A percentile compares a stretch with the other conserved stretches of the same genome.
Evolutionary conservation across 2,797 vertebrate genomes (phyloP).

Genomic region (Xenops minutus): DNA sequence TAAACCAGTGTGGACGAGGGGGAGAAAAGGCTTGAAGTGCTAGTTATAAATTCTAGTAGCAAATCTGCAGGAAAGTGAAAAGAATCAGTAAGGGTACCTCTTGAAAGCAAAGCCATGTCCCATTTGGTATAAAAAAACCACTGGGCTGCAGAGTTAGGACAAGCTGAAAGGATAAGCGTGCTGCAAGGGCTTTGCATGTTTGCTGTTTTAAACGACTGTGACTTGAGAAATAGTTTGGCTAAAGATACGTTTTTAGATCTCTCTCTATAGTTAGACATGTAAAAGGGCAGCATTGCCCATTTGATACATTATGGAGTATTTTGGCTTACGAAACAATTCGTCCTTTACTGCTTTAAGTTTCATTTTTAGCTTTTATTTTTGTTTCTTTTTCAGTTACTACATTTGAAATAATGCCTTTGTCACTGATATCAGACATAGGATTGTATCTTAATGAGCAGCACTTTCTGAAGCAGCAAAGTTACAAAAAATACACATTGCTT

Average conservation of each 20-base stretch:
- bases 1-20: constrained; percentile 33
- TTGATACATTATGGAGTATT: not conserved
- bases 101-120: constrained; percentile 11
- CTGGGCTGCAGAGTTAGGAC: not conserved
- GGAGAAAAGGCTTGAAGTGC: constrained; percentile 38
- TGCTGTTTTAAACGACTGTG: not conserved
- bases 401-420: not conserved
- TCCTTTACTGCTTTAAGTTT: not conserved
- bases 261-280: not conserved
- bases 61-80: constrained; percentile 14
- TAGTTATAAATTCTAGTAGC: constrained; percentile 48
- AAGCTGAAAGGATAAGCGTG: not conserved
- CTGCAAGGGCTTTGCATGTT: not conserved
- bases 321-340: not conserved
- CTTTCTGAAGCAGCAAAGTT: not conserved
- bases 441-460: not conserved
- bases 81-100: constrained; percentile 1
- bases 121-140: not conserved
- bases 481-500: not conserved
- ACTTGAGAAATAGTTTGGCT: not conserved
- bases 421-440: not conserved
- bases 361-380: not conserved
- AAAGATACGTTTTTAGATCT: not conserved
- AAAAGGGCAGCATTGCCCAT: not conserved
- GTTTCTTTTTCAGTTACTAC: not conserved